These are phyloP conservation scores for Porites lutea DNA, from an alignment of 64 coral and sea anemone species.

Conservation along the genomic window DNA sequence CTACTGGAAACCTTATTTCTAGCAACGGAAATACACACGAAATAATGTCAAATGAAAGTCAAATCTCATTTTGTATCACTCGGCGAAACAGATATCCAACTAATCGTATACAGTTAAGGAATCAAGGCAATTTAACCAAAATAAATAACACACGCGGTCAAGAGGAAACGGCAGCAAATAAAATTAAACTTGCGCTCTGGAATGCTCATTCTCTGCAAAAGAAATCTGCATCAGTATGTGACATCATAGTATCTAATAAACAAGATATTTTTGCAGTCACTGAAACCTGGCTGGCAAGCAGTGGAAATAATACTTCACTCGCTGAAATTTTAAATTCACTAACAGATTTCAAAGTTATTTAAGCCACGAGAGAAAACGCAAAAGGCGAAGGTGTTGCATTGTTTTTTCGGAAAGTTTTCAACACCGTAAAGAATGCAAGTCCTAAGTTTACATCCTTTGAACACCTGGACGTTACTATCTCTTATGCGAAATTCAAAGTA, in stretches of 20 bases:
- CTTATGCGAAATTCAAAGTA: too few species aligned
- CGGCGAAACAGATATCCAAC: not conserved
- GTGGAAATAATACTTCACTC: slow-evolving; percentile 24
- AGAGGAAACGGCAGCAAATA: not conserved
- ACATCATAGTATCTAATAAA: slow-evolving; percentile 16
- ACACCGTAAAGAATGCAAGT: not conserved
- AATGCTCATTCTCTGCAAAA: slow-evolving; percentile 17
- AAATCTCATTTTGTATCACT: slow-evolving; percentile 3
- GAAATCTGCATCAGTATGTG: not conserved
- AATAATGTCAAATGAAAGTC: too few species aligned
- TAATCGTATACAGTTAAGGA: not conserved
- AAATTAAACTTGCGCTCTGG: not conserved
- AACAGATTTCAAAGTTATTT: slow-evolving; percentile 34
- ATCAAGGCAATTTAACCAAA: not conserved
- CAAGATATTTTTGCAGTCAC: slow-evolving; percentile 33
- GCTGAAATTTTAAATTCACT: slow-evolving; percentile 44
- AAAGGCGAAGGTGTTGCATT: slow-evolving; percentile 28
- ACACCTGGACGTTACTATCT: not conserved
- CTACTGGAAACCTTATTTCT: too few species aligned
- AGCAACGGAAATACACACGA: too few species aligned
- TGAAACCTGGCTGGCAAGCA: slow-evolving; percentile 14
- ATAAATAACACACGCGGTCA: not conserved
- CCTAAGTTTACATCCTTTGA: slow-evolving; percentile 7
- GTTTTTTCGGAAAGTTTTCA: slow-evolving; percentile 28
- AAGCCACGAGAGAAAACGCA: slow-evolving; percentile 34